A percentile compares a stretch with the other conserved stretches of the same genome.
phyloP scores from a whole-genome alignment of 2,797 vertebrate genomes.

The Potorous gilbertii region DNA sequence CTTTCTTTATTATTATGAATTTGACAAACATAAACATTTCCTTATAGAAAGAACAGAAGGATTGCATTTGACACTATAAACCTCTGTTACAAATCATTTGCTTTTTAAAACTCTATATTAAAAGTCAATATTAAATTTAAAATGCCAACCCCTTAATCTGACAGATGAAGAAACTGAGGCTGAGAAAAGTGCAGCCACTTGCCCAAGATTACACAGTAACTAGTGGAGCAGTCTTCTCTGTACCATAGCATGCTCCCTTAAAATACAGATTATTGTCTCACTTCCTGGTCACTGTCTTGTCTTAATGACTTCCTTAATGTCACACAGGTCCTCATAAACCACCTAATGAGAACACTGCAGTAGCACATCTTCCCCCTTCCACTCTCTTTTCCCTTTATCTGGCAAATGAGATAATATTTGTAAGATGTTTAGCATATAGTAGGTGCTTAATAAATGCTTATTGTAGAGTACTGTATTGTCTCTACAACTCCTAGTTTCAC shows the following conservation, averaged over 20 bases:
- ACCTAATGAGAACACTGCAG: background rate
- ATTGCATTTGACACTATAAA: background rate
- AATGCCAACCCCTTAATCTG: background rate
- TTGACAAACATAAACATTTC: background rate
- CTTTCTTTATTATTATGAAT: background rate
- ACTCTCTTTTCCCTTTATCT: background rate
- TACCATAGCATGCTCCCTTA: background rate
- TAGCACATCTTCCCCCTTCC: background rate
- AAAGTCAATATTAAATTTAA: background rate
- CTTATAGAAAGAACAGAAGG: background rate
- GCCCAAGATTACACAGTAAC: background rate
- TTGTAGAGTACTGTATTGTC: background rate
- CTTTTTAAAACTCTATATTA: background rate
- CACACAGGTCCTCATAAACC: background rate
- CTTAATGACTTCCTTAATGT: background rate
- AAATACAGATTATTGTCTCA: background rate
- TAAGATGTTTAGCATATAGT: background rate
- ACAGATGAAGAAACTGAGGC: background rate
- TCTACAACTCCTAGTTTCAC: background rate
- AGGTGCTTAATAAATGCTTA: background rate
- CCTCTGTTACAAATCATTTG: background rate
- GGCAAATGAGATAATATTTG: background rate
- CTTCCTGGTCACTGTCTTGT: background rate
- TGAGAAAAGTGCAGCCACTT: background rate
- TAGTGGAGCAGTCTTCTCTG: background rate